These are phyloP conservation scores for Tridacna crocea DNA, from an alignment of 2,888 invertebrate species.

Conservation along the genomic window DNA sequence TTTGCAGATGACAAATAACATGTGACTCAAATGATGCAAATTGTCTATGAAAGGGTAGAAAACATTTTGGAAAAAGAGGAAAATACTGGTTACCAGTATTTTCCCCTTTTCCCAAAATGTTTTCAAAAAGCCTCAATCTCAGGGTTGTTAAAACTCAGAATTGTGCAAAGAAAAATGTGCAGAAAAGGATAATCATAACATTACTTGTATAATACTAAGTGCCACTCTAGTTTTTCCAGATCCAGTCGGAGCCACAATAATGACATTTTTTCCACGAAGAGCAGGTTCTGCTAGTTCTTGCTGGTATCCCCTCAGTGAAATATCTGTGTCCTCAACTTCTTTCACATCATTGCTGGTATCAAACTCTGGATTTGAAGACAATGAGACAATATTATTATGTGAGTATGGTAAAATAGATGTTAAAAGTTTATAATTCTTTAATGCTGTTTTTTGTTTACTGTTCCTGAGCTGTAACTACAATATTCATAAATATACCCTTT, in stretches of 20 bases:
- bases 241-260: conserved; percentile 68
- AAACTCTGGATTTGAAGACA: background rate
- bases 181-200: no score
- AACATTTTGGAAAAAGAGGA: background rate
- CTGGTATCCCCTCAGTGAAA: conserved; percentile 61
- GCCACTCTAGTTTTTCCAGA: conserved; percentile 68
- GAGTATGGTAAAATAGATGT: no score
- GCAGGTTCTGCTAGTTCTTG: conserved; percentile 61
- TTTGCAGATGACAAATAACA: no score
- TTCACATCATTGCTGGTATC: conserved; percentile 1
- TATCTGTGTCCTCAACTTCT: conserved; percentile 51
- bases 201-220: conserved; percentile 65
- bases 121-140: background rate
- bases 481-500: background rate
- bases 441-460: no score
- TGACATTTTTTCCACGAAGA: conserved; percentile 54
- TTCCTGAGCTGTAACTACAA: background rate
- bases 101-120: background rate
- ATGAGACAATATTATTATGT: background rate
- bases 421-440: background rate
- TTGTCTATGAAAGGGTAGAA: background rate
- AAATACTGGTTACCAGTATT: background rate
- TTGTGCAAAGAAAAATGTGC: no score
- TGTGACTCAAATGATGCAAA: no score
- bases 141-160: no score